A percentile compares a stretch with the other conserved stretches of the same genome.
Evolutionary conservation across 2,888 invertebrate genomes (phyloP).

Genomic region (Polyploca ridens): DNA sequence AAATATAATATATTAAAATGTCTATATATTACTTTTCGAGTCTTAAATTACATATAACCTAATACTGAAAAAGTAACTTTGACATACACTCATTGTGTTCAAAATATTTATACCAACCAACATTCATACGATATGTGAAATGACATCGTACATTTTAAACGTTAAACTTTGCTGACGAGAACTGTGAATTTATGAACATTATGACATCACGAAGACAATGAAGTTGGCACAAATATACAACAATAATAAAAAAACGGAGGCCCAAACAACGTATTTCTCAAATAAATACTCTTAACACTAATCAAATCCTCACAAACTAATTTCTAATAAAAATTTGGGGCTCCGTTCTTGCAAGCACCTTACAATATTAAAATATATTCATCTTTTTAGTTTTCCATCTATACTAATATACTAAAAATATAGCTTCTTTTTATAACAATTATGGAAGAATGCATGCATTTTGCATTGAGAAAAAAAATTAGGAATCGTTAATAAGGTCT

Average conservation of each 20-base stretch:
- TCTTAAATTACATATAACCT: constrained; percentile 72
- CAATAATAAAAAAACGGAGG: constrained; percentile 53
- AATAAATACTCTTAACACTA: constrained; percentile 74
- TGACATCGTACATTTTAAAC: constrained; percentile 18
- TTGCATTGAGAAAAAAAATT: constrained; percentile 50
- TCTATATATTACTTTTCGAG: constrained; percentile 42
- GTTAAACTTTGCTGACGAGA: not conserved
- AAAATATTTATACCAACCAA: constrained; percentile 63
- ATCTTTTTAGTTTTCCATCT: constrained; percentile 54
- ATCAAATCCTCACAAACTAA: constrained; percentile 74
- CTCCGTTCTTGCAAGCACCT: constrained; percentile 73
- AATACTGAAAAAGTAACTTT: constrained; percentile 79
- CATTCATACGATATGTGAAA: constrained; percentile 65
- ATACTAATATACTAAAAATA: constrained; percentile 65
- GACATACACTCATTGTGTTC: constrained; percentile 47
- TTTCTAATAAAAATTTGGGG: constrained; percentile 60
- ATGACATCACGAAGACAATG: constrained; percentile 25
- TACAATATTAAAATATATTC: constrained; percentile 55
- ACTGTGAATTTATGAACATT: not conserved
- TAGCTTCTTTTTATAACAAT: constrained; percentile 71
- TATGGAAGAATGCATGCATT: constrained; percentile 71
- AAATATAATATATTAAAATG: constrained; percentile 58
- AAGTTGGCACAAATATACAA: constrained; percentile 77
- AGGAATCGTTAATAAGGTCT: constrained; percentile 43
- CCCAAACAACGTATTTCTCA: constrained; percentile 54